Evolutionary conservation across 2,797 vertebrate species (phyloP), one percentile per base, ranked within the genome.

Genomic region (Taenioides sp.): DNA sequence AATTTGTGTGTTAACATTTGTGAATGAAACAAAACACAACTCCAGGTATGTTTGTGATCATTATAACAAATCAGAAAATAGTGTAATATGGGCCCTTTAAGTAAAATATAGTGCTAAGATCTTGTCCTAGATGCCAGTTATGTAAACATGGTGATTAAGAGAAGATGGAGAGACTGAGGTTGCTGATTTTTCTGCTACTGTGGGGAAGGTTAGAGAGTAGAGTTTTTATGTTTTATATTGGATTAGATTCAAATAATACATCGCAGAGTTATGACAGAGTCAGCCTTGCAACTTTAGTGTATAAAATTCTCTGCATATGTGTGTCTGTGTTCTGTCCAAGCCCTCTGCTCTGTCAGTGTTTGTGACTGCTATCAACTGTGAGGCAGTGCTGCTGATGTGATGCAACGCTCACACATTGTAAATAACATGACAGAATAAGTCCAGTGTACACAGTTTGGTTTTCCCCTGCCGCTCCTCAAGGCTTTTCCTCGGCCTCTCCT

Each of bases 321-420:
- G 20, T 27, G 63, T 65, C 63, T 65, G 63, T 7, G 40, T 47
- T 65, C 22, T 65, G 63, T 65, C 63, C 22, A 16, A 47, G 12
- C 6, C 37, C 31, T 49, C 63, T 9, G 37, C 63, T 49, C 63
- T 11, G 22, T 23, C 65, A 31, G 47, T 66, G 25, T 52, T 52
- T 52, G 49, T 66, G 65, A 52, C 47, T 54, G 47, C 47, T 66
- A 52, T 66, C 65, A 66, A 25, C 25, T 31, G 25, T n/a, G 65
- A 66, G 65, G 47, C 49, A 25, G 64, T 7, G 63, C 63, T 16
- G 63, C 40, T 47, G 40, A 65, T 47, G 40, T 65, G 43, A 65
- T 50, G 25, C 64, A 65, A 65, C 25, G 7, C 64, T 50, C 23
- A 6, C 64, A 65, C 64, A 28, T 65, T 65, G 43, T 65, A 65